A percentile compares a stretch with the other conserved stretches of the same genome.
Evolutionary conservation across 2,113 vertebrate species (phyloP).

Genomic region (Choloepus hoffmanni): DNA sequence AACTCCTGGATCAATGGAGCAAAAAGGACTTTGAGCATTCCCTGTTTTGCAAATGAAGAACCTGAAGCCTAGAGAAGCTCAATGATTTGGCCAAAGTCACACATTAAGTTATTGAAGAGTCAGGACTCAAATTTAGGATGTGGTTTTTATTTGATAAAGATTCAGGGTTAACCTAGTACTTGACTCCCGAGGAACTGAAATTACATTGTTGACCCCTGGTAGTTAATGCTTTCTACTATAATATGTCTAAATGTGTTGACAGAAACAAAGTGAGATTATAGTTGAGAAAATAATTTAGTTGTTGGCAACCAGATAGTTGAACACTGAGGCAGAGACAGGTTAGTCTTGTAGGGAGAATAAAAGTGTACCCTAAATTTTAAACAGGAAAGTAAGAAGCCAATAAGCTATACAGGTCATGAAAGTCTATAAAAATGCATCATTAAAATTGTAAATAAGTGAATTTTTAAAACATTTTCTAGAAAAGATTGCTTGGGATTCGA

Average conservation of each 20-base stretch:
- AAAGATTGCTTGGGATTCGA: background rate
- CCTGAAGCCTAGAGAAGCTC: background rate
- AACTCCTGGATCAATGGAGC: background rate
- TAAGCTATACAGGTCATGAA: background rate
- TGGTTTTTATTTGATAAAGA: constrained; percentile 6
- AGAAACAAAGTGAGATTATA: background rate
- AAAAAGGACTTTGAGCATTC: background rate
- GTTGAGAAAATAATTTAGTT: background rate
- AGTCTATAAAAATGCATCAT: background rate
- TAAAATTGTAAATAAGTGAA: background rate
- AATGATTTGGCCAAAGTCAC: background rate
- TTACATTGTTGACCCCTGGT: background rate
- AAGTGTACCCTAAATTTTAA: background rate
- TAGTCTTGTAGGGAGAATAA: background rate
- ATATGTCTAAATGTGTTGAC: background rate
- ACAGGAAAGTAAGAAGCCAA: constrained; percentile 29
- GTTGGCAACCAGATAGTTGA: background rate
- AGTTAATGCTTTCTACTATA: background rate
- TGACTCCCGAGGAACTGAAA: background rate
- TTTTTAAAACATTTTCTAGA: constrained; percentile 13
- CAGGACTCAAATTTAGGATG: background rate
- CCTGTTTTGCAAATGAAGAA: background rate
- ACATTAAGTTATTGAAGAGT: background rate
- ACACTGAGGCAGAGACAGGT: background rate
- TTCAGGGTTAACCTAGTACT: background rate